A percentile compares a stretch with the other conserved stretches of the same genome.
phyloP scores from a whole-genome alignment of 2,888 invertebrate species.

The Rosalia funebris region DNA sequence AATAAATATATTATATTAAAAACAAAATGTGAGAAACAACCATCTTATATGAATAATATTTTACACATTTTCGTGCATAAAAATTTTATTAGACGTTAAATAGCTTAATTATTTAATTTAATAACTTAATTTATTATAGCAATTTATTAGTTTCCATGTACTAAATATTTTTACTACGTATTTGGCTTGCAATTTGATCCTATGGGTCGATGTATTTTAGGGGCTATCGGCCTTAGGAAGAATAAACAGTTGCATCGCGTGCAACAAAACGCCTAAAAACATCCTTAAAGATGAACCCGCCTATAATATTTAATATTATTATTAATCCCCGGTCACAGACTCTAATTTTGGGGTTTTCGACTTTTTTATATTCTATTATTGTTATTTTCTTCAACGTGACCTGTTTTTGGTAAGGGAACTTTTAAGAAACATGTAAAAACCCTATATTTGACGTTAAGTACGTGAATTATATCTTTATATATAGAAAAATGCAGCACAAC shows the following conservation, averaged over 20 bases:
- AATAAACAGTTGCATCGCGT: conserved; percentile 44
- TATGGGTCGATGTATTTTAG: no score
- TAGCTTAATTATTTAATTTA: no score
- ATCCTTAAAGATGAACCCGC: conserved; percentile 39
- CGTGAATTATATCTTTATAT: conserved; percentile 36
- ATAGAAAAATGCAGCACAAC: conserved; percentile 32
- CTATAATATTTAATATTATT: conserved; percentile 43
- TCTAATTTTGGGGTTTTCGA: conserved; percentile 40
- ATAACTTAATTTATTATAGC: no score
- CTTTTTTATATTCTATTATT: conserved; percentile 38
- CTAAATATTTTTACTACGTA: no score
- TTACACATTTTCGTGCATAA: no score
- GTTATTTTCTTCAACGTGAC: conserved; percentile 41
- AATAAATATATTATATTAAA: no score
- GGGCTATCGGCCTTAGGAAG: conserved; percentile 21
- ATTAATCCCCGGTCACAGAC: conserved; percentile 38
- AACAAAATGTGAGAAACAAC: no score
- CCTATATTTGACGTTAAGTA: conserved; percentile 26
- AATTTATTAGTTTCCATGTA: no score
- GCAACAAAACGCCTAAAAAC: conserved; percentile 33
- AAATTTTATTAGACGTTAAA: no score
- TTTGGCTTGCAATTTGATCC: no score
- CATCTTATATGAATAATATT: no score
- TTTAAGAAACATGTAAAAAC: conserved; percentile 25
- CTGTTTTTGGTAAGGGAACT: conserved; percentile 34